Evolutionary conservation across 1,140 invertebrate genomes (phyloP).

Genomic region (Phymastichus coffea): DNA sequence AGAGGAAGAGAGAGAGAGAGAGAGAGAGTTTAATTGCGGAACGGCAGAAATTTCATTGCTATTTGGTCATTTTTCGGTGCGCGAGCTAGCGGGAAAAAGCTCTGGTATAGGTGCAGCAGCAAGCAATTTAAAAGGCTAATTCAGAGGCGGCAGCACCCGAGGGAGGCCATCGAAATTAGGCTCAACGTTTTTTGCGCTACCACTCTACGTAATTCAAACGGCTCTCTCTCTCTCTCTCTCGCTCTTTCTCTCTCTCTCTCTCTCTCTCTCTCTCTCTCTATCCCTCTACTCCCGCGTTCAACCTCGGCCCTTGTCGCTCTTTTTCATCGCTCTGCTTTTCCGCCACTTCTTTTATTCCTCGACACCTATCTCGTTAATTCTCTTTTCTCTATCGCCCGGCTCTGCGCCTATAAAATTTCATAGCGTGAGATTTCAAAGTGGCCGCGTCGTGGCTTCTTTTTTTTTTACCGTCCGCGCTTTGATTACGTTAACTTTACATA

Average conservation of each 20-base stretch:
- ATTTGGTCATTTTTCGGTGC: slow-evolving; percentile 25
- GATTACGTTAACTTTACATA: too few relatives aligned
- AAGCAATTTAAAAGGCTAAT: slow-evolving; percentile 57
- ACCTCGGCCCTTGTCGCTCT: background rate
- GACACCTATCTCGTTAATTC: slow-evolving; percentile 5
- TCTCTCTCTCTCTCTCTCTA: too few relatives aligned
- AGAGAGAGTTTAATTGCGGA: slow-evolving; percentile 25
- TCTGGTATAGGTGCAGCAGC: slow-evolving; percentile 42
- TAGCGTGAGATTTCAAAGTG: too few relatives aligned
- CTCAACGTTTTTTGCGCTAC: slow-evolving; percentile 43
- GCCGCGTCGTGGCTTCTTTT: too few relatives aligned
- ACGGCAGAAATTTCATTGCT: slow-evolving; percentile 21
- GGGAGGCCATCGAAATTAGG: slow-evolving; percentile 46
- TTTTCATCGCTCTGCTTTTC: background rate
- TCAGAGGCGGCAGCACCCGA: slow-evolving; percentile 35
- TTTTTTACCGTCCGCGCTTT: too few relatives aligned
- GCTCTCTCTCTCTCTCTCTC: too few relatives aligned
- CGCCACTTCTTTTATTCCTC: background rate
- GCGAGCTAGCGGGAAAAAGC: slow-evolving; percentile 4
- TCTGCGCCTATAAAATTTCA: too few relatives aligned
- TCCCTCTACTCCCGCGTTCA: too few relatives aligned
- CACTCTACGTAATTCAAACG: slow-evolving; percentile 34
- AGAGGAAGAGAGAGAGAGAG: too few relatives aligned
- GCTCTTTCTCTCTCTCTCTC: too few relatives aligned
- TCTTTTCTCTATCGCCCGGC: background rate